Percentiles rank a stretch among this genome's conserved stretches.
phyloP scores from a whole-genome alignment of 1,140 invertebrate genomes.

The Cepaea nemoralis region DNA sequence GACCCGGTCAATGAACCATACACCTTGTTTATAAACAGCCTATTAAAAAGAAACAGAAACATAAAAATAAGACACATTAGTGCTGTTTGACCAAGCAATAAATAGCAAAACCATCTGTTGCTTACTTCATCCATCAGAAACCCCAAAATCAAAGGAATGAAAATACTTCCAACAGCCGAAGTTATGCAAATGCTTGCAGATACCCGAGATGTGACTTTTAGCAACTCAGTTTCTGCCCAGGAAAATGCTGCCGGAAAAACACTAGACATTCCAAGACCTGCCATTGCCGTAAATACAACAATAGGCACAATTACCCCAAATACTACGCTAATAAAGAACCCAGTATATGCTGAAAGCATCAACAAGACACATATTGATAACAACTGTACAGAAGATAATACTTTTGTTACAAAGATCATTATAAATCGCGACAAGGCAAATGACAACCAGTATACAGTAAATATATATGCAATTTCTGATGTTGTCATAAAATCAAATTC shows the following conservation, averaged over 20 bases:
- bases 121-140: constrained; percentile 46
- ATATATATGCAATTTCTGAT: background rate
- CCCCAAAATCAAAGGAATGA: constrained; percentile 46
- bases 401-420: constrained; percentile 4
- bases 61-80: constrained; percentile 42
- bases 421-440: background rate
- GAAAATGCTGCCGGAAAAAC: constrained; percentile 49
- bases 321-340: background rate
- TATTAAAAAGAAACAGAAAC: background rate
- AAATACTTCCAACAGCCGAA: constrained; percentile 42
- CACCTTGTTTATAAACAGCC: constrained; percentile 13
- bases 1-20: too few relatives aligned
- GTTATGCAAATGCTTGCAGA: constrained; percentile 47
- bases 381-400: background rate
- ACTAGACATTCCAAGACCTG: constrained; percentile 45
- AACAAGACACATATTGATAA: background rate
- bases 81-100: constrained; percentile 39
- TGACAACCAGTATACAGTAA: background rate
- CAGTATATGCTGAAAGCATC: background rate
- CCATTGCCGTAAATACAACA: background rate
- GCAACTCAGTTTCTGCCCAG: constrained; percentile 48
- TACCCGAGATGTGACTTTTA: constrained; percentile 47
- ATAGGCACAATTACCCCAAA: background rate
- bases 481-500: constrained; percentile 1
- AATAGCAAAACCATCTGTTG: constrained; percentile 53